Percentiles rank a stretch among this genome's conserved stretches.
Conservation (phyloP, 2,797 vertebrate genomes). For the Leuciscus waleckii region DNA sequence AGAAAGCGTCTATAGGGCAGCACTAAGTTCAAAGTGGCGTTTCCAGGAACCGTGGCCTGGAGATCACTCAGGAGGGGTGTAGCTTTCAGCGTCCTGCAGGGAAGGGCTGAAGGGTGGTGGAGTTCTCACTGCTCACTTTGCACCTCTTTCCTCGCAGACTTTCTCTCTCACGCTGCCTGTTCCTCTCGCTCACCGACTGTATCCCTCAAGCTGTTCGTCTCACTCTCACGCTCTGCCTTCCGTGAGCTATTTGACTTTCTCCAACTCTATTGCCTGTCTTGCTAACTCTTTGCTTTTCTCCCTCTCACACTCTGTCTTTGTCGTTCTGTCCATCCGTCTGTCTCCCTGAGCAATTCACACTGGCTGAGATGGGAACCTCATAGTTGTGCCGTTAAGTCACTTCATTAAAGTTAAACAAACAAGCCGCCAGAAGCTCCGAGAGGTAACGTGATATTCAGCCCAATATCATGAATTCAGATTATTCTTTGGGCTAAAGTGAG, state of each 20-base stretch:
- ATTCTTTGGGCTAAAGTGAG: constrained; percentile 69
- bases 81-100: constrained; percentile 59
- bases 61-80: constrained; percentile 56
- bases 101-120: constrained; percentile 45
- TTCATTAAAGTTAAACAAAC: constrained; percentile 50
- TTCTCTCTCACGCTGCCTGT: constrained; percentile 40
- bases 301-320: constrained; percentile 16
- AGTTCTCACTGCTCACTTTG: constrained; percentile 50
- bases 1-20: constrained; percentile 41
- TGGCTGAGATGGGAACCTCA: constrained; percentile 33
- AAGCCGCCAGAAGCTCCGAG: constrained; percentile 56
- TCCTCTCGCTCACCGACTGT: constrained; percentile 4
- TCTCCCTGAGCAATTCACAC: constrained; percentile 9
- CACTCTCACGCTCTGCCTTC: constrained; percentile 9
- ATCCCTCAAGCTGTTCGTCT: constrained; percentile 15
- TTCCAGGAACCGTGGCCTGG: constrained; percentile 58
- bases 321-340: not conserved
- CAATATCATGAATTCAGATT: constrained; percentile 49
- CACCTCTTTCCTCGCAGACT: constrained; percentile 49
- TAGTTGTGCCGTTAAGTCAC: constrained; percentile 38
- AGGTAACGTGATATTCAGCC: constrained; percentile 54
- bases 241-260: not conserved
- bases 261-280: not conserved
- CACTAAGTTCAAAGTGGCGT: constrained; percentile 54
- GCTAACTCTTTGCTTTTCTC: constrained; percentile 20